Evolutionary conservation across 2,888 invertebrate genomes (phyloP).

Genomic region (Serripes groenlandicus): DNA sequence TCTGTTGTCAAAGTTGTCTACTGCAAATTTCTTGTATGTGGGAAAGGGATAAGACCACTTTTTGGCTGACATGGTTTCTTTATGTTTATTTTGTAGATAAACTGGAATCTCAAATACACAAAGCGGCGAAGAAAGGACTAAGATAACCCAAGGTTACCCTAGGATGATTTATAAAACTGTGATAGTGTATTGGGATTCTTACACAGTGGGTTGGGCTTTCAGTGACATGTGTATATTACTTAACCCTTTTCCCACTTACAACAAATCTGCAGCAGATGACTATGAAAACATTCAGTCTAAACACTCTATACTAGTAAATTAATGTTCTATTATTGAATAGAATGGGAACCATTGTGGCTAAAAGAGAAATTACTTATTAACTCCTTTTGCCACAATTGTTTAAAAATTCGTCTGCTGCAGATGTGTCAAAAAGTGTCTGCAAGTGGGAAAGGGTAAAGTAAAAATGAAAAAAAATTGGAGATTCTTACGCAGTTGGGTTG

Average conservation of each 20-base stretch:
- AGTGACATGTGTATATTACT: not conserved
- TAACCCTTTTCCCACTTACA: not conserved
- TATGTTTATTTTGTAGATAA: constrained; percentile 91
- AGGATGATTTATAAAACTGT: not conserved
- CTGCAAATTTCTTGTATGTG: too few species aligned
- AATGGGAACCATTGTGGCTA: not conserved
- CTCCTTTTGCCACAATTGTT: too few species aligned
- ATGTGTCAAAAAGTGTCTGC: too few species aligned
- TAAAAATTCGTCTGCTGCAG: too few species aligned
- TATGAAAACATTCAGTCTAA: not conserved
- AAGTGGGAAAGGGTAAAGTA: too few species aligned
- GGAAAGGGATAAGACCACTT: too few species aligned
- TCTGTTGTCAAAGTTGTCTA: too few species aligned
- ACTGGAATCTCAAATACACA: constrained; percentile 92
- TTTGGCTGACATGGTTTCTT: too few species aligned
- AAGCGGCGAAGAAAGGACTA: constrained; percentile 90
- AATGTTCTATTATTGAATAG: too few species aligned
- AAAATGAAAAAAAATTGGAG: too few species aligned
- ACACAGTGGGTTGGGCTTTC: not conserved
- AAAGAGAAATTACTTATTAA: not conserved
- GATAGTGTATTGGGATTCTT: not conserved
- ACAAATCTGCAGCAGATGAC: not conserved
- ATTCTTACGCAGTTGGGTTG: too few species aligned
- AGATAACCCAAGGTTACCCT: constrained; percentile 37
- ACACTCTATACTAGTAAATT: too few species aligned